These are phyloP conservation scores for Hydrocynus forskahlii DNA, from an alignment of 2,797 vertebrate species.

Conservation along the genomic window DNA sequence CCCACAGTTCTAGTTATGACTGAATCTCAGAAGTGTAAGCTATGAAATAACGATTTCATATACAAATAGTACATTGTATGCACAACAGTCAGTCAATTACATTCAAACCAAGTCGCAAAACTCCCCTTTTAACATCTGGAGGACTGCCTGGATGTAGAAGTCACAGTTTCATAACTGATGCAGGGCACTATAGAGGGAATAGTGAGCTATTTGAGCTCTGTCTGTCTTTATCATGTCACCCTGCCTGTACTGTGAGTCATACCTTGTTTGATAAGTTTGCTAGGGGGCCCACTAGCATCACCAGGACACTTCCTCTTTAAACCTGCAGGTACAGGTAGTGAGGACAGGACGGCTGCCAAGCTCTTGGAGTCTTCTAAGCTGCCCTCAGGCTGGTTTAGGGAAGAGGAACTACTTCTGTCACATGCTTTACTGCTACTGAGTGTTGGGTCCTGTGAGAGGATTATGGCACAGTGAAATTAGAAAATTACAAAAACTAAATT, in stretches of 20 bases:
- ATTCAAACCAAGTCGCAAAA: too few relatives aligned
- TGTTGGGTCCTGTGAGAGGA: constrained; percentile 63
- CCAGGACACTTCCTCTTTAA: constrained; percentile 77
- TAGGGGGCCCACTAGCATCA: constrained; percentile 66
- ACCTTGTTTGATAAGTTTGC: constrained; percentile 80
- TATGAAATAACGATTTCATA: too few relatives aligned
- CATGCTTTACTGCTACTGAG: constrained; percentile 66
- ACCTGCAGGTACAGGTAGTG: constrained; percentile 60
- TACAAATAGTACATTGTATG: too few relatives aligned
- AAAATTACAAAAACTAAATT: neutral
- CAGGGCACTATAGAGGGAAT: too few relatives aligned
- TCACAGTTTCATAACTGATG: too few relatives aligned
- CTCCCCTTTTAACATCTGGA: too few relatives aligned
- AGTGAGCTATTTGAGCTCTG: neutral
- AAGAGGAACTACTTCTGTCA: constrained; percentile 31
- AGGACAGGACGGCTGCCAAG: constrained; percentile 71
- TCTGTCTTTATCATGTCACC: neutral
- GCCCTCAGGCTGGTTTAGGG: constrained; percentile 62
- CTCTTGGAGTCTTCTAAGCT: constrained; percentile 73
- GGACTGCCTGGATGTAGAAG: too few relatives aligned
- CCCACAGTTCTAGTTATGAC: too few relatives aligned
- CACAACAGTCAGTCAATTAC: too few relatives aligned
- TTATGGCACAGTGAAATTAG: neutral
- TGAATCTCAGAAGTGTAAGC: too few relatives aligned
- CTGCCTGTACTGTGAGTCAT: neutral